Evolutionary conservation across 1,140 invertebrate species (phyloP).

Genomic region (Gonioctena quinquepunctata): DNA sequence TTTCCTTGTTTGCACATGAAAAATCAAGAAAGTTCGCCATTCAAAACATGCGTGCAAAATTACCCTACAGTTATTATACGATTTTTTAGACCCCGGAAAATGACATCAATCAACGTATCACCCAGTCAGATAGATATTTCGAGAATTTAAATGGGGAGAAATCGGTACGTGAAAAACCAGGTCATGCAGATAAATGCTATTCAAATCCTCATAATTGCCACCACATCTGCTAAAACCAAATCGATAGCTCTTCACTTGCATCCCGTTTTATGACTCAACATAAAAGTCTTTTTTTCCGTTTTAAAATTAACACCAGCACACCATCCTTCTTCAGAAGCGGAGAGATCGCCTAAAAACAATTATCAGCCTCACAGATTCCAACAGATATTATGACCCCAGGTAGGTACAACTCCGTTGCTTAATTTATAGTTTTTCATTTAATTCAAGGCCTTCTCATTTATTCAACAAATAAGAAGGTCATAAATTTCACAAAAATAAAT

Average conservation of each 20-base stretch:
- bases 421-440: constrained; percentile 22
- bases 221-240: no score
- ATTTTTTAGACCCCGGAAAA: no score
- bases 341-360: constrained; percentile 4
- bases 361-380: constrained; percentile 15
- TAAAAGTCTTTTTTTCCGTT: constrained; percentile 1
- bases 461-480: constrained; percentile 18
- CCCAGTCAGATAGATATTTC: no score
- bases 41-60: no score
- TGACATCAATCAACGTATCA: no score
- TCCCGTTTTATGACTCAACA: constrained; percentile 9
- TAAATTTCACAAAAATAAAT: constrained; percentile 21
- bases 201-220: no score
- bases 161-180: no score
- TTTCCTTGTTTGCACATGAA: no score
- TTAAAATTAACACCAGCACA: constrained; percentile 9
- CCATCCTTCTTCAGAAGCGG: constrained; percentile 17
- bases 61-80: no score
- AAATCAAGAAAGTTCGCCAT: no score
- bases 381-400: constrained; percentile 11
- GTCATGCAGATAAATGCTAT: neutral
- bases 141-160: no score
- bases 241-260: neutral
- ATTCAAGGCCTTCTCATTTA: constrained; percentile 20
- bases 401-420: constrained; percentile 5